Conservation (phyloP, 1,140 invertebrate genomes). For the Microplitis demolitor region DNA sequence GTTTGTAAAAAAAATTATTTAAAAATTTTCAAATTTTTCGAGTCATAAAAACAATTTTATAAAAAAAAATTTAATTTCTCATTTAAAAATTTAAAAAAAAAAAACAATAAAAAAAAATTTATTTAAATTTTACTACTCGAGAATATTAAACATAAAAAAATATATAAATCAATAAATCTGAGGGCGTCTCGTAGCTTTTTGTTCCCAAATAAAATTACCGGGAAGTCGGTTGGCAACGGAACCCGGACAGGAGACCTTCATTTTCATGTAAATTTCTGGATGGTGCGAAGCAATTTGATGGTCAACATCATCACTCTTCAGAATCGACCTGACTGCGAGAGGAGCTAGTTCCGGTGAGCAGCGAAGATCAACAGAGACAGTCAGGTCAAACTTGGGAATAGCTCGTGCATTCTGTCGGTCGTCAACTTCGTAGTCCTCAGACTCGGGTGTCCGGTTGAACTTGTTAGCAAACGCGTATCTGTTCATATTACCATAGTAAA, state of each 20-base stretch:
- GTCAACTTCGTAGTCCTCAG: constrained; percentile 21
- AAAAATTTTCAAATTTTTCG: too few species aligned
- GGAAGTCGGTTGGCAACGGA: constrained; percentile 50
- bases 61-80: too few species aligned
- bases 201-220: constrained; percentile 47
- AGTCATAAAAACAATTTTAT: too few species aligned
- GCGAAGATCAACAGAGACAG: constrained; percentile 46
- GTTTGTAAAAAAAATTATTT: too few species aligned
- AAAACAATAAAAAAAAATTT: too few species aligned
- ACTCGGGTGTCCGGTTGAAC: constrained; percentile 32
- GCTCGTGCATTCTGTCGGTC: constrained; percentile 15
- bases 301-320: constrained; percentile 46
- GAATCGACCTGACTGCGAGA: constrained; percentile 35
- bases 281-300: constrained; percentile 9
- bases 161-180: constrained; percentile 13
- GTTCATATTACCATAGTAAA: constrained; percentile 59
- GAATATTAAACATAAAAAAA: constrained; percentile 26
- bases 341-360: constrained; percentile 56
- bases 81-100: constrained; percentile 10
- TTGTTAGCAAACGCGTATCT: constrained; percentile 51
- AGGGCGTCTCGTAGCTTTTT: constrained; percentile 27
- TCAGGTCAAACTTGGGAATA: constrained; percentile 39
- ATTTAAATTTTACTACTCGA: background rate
- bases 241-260: constrained; percentile 44
- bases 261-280: constrained; percentile 46